A percentile compares a stretch with the other conserved stretches of the same genome.
These are phyloP conservation scores for Belgica antarctica DNA, from an alignment of 2,888 invertebrate species.

Conservation along the genomic window DNA sequence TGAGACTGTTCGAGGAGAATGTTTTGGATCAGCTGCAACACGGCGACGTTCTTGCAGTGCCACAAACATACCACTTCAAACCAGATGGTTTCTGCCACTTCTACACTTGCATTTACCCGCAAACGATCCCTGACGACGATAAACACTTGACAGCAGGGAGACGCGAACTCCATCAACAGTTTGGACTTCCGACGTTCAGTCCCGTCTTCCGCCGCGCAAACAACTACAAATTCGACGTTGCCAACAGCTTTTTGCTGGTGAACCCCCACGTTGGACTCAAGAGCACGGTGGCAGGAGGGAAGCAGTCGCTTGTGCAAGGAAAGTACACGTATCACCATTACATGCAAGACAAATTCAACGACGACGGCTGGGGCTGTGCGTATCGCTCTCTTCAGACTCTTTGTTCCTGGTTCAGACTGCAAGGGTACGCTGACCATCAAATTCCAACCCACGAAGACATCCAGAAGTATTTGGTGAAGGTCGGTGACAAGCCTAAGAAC, in stretches of 20 bases:
- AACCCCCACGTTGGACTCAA: slow-evolving; percentile 69
- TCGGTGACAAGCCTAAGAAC: slow-evolving; percentile 84
- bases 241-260: slow-evolving; percentile 58
- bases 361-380: slow-evolving; percentile 99
- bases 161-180: slow-evolving; percentile 66
- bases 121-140: slow-evolving; percentile 64
- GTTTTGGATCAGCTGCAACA: slow-evolving; percentile 49
- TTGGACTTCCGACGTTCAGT: slow-evolving; percentile 65
- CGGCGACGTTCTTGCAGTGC: slow-evolving; percentile 41
- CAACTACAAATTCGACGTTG: slow-evolving; percentile 58
- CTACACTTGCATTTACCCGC: slow-evolving; percentile 70
- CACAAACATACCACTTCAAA: slow-evolving; percentile 67
- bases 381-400: slow-evolving; percentile 96
- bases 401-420: slow-evolving; percentile 90
- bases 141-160: slow-evolving; percentile 63
- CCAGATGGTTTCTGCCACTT: slow-evolving; percentile 72
- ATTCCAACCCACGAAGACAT: slow-evolving; percentile 83
- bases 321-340: slow-evolving; percentile 95
- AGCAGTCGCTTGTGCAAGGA: slow-evolving; percentile 69
- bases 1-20: slow-evolving; percentile 65
- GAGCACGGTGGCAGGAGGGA: slow-evolving; percentile 54
- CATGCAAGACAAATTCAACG: slow-evolving; percentile 90
- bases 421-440: slow-evolving; percentile 74
- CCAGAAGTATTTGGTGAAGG: slow-evolving; percentile 89
- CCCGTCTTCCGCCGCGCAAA: slow-evolving; percentile 78